Evolutionary conservation across 2,797 vertebrate species (phyloP), one percentile per base, ranked within the genome.

Genomic region (Spatula clypeata): DNA sequence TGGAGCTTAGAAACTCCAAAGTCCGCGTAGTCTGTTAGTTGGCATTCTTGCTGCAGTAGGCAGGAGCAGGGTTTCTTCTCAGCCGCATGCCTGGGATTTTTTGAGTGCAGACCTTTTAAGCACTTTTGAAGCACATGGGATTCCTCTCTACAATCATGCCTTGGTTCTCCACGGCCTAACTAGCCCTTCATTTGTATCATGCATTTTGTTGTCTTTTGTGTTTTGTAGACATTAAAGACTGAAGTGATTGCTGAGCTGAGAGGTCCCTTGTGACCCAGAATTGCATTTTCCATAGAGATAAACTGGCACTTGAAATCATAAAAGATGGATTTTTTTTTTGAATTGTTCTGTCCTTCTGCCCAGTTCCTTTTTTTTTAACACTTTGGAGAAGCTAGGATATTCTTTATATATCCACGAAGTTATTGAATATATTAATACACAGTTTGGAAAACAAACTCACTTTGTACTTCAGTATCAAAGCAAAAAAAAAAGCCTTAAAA

Each of bases 201-300:
- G 66, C n/a, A 15, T 94, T 96, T 95, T 95, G 57, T 88, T 88
- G 75, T 90, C 90, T 80, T 90, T 93, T 92, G 82, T 95, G 64
- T 79, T 94, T 80, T 84, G 80, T 84, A 62, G 77, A 87, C 21
- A 11, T 38, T 81, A 83, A 90, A 90, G 54, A 84, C 73, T 81
- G 74, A 92, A 92, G 90, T 8, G 9, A 70, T 76, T 75, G 73
- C 90, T 79, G 88, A 90, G 66, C 86, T 76, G 80, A 90, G 88
- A 90, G 90, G n/a, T 97, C 91, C 85, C 92, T 92, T 92, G 66
- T 95, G 83, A 94, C 83, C 88, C 60, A 57, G 66, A 88, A 88
- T 51, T 88, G 66, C 80, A 21, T 96, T 96, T 96, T 88, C 55
- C 53, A 10, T 76, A 26, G 86, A 77, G 79, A 91, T 74, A 93